Base-by-base conservation (phyloP, 1,140 invertebrate species). In the Leucophenga varia region DNA sequence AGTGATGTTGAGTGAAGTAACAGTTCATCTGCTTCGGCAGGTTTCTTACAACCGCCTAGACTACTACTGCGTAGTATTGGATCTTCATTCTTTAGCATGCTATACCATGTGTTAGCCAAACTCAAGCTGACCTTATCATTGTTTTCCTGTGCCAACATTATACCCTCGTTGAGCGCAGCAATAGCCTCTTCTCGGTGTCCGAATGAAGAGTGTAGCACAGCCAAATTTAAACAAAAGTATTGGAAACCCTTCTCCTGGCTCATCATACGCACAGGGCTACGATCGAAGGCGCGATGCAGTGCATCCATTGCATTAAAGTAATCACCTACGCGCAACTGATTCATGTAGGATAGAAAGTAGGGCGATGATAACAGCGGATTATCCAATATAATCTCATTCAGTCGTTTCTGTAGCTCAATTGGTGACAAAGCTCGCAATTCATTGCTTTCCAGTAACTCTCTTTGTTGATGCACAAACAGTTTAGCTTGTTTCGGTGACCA, bases 261-360 rank as follows among this genome's bases (percentile, higher is more conserved):
- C 78, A 77, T 64, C 72, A 82, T 63, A 78, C 57, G 56, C 46
- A 61, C 78, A 3, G 82, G 79, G 38, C 83, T 82, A 47, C 89
- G 82, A 72, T 94, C 90, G 68, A 93, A 91, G 64, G 88, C 91
- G 58, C 92, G 87, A 76, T 91, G 89, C 1, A 95, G 77, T 54
- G 88, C 89, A 55, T 91, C 85, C 44, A 92, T 72, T 0, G 92
- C 88, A 2, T 89, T 91, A 64, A 88, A 89, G 71, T 90, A 91
- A 73, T 96, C 93, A 61, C 88, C 88, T 3, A 92, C 83, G 20
- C 93, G 78, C 31, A 95, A 74, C 61, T 87, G 92, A 75, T 95
- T 96, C 56, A 96, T 77, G 69, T 93, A 97, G 61, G 88, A 91
- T 20, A 97, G 77, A 70, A 90, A 95, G 80, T 95, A 90, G 85